Evolutionary conservation across 1,140 invertebrate species (phyloP).

Genomic region (Tetragonula clypearis): DNA sequence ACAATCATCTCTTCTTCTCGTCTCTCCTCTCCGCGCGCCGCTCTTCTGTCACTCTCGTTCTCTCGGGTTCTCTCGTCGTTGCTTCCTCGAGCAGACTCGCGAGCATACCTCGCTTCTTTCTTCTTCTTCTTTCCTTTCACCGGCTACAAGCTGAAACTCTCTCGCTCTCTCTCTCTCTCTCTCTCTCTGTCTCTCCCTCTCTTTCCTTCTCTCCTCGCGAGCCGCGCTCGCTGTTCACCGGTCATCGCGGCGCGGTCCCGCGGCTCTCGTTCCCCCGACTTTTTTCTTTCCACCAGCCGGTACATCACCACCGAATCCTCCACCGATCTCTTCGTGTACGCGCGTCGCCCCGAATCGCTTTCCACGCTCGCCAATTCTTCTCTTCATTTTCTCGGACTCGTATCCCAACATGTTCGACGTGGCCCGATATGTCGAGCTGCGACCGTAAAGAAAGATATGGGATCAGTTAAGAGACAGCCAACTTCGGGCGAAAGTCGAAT

Average conservation of each 20-base stretch:
- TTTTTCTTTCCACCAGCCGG: slow-evolving; percentile 25
- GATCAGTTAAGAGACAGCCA: no score
- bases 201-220: neutral
- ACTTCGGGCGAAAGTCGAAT: no score
- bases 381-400: no score
- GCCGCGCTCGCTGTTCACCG: neutral
- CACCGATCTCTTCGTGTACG: slow-evolving; percentile 14
- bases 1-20: neutral
- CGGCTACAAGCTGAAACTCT: neutral
- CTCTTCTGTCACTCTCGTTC: no score
- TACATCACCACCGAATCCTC: neutral
- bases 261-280: neutral
- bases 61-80: neutral
- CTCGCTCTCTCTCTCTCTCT: neutral
- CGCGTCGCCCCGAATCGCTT: neutral
- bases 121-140: neutral
- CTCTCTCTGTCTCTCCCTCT: neutral
- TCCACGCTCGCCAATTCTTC: no score
- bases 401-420: no score
- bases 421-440: no score
- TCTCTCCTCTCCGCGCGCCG: neutral
- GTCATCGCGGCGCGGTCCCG: slow-evolving; percentile 26
- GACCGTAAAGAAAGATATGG: no score
- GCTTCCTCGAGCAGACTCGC: neutral
- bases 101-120: neutral